Percentiles rank a stretch among this genome's conserved stretches.
Evolutionary conservation across 2,113 vertebrate species (phyloP).

Genomic region (Tachysurus fulvidraco): DNA sequence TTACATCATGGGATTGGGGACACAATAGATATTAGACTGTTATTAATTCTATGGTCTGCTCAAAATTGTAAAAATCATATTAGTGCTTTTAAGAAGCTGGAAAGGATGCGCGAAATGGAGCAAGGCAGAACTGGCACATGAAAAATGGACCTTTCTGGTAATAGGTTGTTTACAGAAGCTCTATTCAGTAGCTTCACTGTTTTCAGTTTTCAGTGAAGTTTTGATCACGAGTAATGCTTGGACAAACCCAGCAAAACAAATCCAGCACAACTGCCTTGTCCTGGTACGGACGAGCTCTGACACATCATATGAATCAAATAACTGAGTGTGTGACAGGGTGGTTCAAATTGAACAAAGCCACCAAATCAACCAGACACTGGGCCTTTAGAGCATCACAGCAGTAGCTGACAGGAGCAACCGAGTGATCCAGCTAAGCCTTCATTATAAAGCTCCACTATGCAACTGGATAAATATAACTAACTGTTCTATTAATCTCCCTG

Average conservation of each 20-base stretch:
- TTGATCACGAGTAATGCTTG: constrained; percentile 19
- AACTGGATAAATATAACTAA: constrained; percentile 29
- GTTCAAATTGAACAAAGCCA: constrained; percentile 22
- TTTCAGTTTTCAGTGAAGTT: constrained; percentile 4
- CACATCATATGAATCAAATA: constrained; percentile 30
- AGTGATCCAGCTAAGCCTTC: constrained; percentile 24
- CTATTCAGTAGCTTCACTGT: neutral
- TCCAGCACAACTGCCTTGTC: neutral
- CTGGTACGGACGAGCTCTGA: neutral
- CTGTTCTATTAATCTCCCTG: constrained; percentile 30
- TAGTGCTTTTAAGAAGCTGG: neutral
- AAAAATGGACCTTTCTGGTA: constrained; percentile 15
- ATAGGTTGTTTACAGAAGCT: constrained; percentile 26
- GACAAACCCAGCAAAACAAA: constrained; percentile 37
- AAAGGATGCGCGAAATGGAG: constrained; percentile 2
- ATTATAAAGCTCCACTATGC: constrained; percentile 9
- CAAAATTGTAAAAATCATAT: constrained; percentile 15
- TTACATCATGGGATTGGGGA: neutral
- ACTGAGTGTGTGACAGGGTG: constrained; percentile 24
- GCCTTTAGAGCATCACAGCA: neutral
- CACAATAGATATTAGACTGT: neutral
- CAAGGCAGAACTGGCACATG: neutral
- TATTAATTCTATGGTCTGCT: neutral
- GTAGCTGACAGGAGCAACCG: constrained; percentile 7
- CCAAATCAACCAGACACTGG: constrained; percentile 1